Conservation (phyloP, 64 coral and sea anemone genomes). For the Pocillopora damicornis region DNA sequence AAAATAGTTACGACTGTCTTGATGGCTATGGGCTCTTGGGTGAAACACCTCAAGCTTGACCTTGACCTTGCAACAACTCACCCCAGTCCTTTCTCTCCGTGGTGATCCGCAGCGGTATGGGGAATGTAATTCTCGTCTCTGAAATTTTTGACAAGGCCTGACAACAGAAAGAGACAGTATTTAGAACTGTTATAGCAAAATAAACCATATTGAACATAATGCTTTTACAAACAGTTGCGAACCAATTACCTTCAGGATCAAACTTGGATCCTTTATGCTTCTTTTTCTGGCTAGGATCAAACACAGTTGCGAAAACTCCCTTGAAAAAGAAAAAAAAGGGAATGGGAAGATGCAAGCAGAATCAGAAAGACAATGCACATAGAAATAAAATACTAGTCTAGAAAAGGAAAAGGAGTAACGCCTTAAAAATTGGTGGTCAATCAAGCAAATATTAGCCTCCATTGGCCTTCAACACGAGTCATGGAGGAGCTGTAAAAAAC, state of each 20-base stretch:
- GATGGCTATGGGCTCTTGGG: too few relatives aligned
- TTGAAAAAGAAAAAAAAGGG: constrained; percentile 12
- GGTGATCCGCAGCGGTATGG: constrained; percentile 80
- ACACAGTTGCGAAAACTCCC: constrained; percentile 59
- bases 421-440: too few relatives aligned
- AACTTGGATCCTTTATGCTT: constrained; percentile 10
- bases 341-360: neutral
- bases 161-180: neutral
- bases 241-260: constrained; percentile 6
- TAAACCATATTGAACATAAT: too few relatives aligned
- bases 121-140: constrained; percentile 92
- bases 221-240: neutral
- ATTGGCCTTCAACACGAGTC: too few relatives aligned
- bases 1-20: too few relatives aligned
- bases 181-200: neutral
- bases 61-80: neutral
- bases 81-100: constrained; percentile 86
- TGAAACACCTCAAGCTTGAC: too few relatives aligned
- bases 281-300: constrained; percentile 58
- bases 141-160: constrained; percentile 32
- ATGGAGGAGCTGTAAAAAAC: too few relatives aligned
- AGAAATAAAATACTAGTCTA: too few relatives aligned
- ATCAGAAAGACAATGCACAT: neutral
- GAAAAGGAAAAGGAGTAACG: too few relatives aligned
- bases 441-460: too few relatives aligned